Evolutionary conservation across 2,888 invertebrate genomes (phyloP), one percentile per base, ranked within the genome.

Genomic region (Drosophila meridiana): DNA sequence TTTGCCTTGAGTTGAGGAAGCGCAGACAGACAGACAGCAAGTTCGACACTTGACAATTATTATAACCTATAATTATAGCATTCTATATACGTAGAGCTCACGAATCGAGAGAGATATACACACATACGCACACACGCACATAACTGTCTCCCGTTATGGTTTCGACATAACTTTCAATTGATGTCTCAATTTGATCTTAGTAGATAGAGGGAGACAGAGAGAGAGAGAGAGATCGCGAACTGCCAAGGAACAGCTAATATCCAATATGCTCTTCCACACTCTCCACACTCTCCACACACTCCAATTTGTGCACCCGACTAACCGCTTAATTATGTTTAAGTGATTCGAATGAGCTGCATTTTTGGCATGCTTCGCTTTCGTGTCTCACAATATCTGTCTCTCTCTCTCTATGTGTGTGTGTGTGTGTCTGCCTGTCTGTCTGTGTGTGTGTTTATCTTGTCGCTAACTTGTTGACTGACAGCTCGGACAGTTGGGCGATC

Each of bases 311-410:
- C 50, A 34, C 40, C 64, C 53, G 72, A 42, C 76, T 82, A 83
- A 78, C 71, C 68, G 80, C 76, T 84, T 87, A 80, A 84, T 84
- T 85, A 85, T 84, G 86, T 73, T 86, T 76, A 74, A 86, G 79
- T 76, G 82, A 80, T 82, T 75, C 86, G 83, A 82, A 85, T 86
- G 75, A 77, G 79, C 69, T 67, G 82, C 84, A 85, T 85, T 84
- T 84, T 83, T 87, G 77, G 78, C 83, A 76, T 84, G 74, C 83
- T 66, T 65, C 71, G 42, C 71, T 76, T 65, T 59, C 66, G 30
- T 48, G 50, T 53, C 52, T 68, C 32, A 13, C 34, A 26, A 36
- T 36, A 26, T 38, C 13, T 26, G 36, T 14, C 26, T 14, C 8
- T 28, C 28, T 55, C 9, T 47, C n/a, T 55, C 1, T 42, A 8